These are phyloP conservation scores for Scaptodrosophila latifasciaeformis DNA, from an alignment of 2,888 invertebrate genomes.

Conservation along the genomic window DNA sequence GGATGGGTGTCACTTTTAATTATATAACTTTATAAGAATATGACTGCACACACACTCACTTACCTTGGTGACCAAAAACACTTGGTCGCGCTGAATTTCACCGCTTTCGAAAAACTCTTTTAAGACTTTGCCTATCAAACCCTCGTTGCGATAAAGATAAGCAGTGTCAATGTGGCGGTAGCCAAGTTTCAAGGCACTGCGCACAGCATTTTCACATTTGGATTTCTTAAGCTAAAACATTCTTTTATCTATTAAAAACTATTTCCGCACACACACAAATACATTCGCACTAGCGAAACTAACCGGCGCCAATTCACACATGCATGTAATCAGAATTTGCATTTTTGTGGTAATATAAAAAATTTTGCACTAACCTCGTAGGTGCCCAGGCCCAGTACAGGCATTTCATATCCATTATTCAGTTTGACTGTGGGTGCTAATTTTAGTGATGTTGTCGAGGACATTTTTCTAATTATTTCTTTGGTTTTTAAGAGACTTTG, in stretches of 20 bases:
- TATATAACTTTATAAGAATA: not conserved
- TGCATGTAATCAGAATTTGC: too few relatives aligned
- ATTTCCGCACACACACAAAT: too few relatives aligned
- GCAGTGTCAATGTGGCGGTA: conserved; percentile 83
- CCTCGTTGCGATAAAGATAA: conserved; percentile 80
- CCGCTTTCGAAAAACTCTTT: conserved; percentile 78
- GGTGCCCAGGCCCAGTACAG: conserved; percentile 80
- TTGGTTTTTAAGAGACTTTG: too few relatives aligned
- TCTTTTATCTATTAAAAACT: not conserved
- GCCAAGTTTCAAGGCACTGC: conserved; percentile 82
- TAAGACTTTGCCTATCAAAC: conserved; percentile 80
- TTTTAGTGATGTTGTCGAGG: conserved; percentile 26
- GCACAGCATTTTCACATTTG: conserved; percentile 80
- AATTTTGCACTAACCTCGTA: conserved; percentile 75
- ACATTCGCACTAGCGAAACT: too few relatives aligned
- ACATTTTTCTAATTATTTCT: not conserved
- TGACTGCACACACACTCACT: not conserved
- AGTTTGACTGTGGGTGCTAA: conserved; percentile 75
- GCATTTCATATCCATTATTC: conserved; percentile 79
- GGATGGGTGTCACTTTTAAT: not conserved
- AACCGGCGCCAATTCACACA: too few relatives aligned
- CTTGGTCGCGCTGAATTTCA: conserved; percentile 79
- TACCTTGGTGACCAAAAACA: conserved; percentile 79
- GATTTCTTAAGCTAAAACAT: conserved; percentile 78
- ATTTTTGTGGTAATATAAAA: too few relatives aligned